Evolutionary conservation across 2,797 vertebrate species (phyloP), one percentile per base, ranked within the genome.

Genomic region (Hylomyscus alleni): DNA sequence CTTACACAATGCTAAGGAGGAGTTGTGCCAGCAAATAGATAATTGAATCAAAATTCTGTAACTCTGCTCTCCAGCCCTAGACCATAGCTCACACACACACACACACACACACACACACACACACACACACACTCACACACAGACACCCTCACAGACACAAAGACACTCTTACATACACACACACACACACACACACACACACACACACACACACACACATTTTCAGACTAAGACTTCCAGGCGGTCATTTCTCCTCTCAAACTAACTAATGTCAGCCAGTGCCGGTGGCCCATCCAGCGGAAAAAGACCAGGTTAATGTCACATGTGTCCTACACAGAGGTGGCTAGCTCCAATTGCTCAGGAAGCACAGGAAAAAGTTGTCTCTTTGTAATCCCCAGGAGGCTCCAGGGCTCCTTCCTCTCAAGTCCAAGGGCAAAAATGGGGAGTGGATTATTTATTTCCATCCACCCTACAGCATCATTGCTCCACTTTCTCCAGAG

Each of bases 21-120:
- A 95, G 88, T 22, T 69, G 91, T 86, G 82, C 52, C 0, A 29
- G 93, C 83, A 77, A 94, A 95, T 56, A 93, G 89, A 95, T 95
- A 97, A 97, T 72, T 95, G 97, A 97, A 95, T 97, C 86, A 92
- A 97, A 92, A 96, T 94, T 96, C 92, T 86, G 89, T 95, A 97
- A 89, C 2, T 22, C 89, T 93, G 88, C 80, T 95, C 85, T 91
- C 67, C 81, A 88, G 90, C 77, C 89, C 87, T 83, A 82, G 26
- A 96, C 76, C 76, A 94, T 7, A 2, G 73, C 47, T 62, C 10
- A 80, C 89, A 34, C 20, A 40, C 37, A 47, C 37, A 37, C 34
- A 12, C 12, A 13, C 11, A 24, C 10, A 22, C 13, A 4, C 11
- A 14, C 54, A 40, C n/a, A 29, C 22, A 81, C 52, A 81, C 77